Conservation (phyloP, 2,113 vertebrate genomes). For the Nesogale talazaci region DNA sequence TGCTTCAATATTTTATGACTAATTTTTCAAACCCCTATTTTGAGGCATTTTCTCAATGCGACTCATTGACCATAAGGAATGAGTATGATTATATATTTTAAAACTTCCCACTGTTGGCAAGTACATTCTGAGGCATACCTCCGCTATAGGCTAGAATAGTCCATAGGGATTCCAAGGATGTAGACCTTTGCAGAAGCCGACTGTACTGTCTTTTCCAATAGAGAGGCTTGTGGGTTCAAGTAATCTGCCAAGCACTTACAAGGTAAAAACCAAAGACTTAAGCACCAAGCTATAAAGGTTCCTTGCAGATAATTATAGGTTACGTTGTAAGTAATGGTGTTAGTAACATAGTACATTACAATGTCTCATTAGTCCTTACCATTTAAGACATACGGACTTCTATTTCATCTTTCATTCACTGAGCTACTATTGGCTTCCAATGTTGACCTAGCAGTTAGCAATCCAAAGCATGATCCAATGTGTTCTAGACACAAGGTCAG, state of each 20-base stretch:
- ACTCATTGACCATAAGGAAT: not conserved
- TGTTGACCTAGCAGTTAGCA: no score
- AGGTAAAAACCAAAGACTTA: not conserved
- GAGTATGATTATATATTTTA: not conserved
- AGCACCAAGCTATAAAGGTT: no score
- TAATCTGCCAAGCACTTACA: not conserved
- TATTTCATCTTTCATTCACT: no score
- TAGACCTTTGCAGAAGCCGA: not conserved
- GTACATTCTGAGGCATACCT: not conserved
- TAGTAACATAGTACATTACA: not conserved
- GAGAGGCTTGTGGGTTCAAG: not conserved
- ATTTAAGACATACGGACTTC: no score
- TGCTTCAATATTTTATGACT: not conserved
- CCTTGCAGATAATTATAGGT: no score
- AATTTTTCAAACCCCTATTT: constrained; percentile 27
- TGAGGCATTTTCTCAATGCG: not conserved
- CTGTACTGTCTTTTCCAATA: not conserved
- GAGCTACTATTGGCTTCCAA: no score
- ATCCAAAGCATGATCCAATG: no score
- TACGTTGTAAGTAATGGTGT: not conserved
- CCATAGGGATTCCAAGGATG: not conserved
- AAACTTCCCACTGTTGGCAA: not conserved
- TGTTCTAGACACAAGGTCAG: no score
- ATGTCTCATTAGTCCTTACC: not conserved
- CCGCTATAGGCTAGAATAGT: not conserved